Base-by-base conservation (phyloP, 2,797 vertebrate species). In the Uromys caudimaculatus region DNA sequence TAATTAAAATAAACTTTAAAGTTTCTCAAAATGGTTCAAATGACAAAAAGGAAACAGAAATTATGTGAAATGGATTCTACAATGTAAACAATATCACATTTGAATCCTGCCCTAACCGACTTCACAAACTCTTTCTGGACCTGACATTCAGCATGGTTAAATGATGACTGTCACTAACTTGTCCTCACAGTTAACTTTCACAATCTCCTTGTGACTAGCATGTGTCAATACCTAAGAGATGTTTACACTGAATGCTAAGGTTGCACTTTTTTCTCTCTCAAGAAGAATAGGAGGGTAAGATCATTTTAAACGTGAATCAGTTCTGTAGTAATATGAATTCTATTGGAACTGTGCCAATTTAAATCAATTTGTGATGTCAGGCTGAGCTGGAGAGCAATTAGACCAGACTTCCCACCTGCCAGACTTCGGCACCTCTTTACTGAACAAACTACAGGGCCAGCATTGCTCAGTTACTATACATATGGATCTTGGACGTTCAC, bases 271-370 rank as follows among this genome's bases (percentile, higher is more conserved):
- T n/a, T 50, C 62, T 60, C 75, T 92, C 60, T 54, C 83, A 95
- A 96, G 52, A 95, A 96, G 47, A 91, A 78, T 77, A 50, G 38
- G 62, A 86, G 94, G 82, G 84, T 62, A 89, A 82, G 73, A 95
- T 52, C 85, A 95, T 89, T 90, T 97, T 77, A 83, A 95, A 87
- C 79, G 91, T 11, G 69, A 87, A 93, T 67, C 69, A 93, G 60
- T 84, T 91, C 13, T 79, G 73, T n/a, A 89, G 32, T n/a, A 71
- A 83, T 89, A 95, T 10, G 56, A 47, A 97, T 86, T 86, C 52
- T 44, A 58, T 64, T 93, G 76, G 58, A 83, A 83, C 75, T 77
- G 27, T 83, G 84, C 89, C 54, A 84, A 81, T 94, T 93, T 85
- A 76, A 93, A 71, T 60, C 41, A 67, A 38, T 69, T 23, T 62